These are phyloP conservation scores for Sarcophaga bullata DNA, from an alignment of 1,140 invertebrate genomes.

Conservation along the genomic window DNA sequence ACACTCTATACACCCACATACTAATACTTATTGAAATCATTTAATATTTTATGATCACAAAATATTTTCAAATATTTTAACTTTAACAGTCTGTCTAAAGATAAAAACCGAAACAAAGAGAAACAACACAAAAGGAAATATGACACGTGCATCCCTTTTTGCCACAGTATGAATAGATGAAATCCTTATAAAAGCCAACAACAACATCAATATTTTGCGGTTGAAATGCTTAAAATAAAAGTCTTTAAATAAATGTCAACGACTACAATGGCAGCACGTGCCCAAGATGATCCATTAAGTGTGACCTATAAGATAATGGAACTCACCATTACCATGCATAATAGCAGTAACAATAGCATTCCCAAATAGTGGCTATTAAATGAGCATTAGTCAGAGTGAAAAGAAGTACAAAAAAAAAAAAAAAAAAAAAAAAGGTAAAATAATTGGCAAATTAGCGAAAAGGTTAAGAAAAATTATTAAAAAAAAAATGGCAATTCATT, in stretches of 20 bases:
- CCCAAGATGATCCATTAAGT: slow-evolving; percentile 37
- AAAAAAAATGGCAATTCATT: too few species aligned
- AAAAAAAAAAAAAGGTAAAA: neutral
- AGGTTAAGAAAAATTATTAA: neutral
- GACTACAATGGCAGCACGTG: slow-evolving; percentile 4
- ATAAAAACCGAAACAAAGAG: too few species aligned
- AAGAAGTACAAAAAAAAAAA: neutral
- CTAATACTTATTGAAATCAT: neutral
- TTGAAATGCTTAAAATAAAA: slow-evolving; percentile 38
- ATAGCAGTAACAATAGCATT: neutral
- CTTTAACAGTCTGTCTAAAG: neutral
- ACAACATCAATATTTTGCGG: slow-evolving; percentile 26
- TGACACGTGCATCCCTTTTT: slow-evolving; percentile 33
- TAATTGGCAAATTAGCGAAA: slow-evolving; percentile 17
- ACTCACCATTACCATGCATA: neutral
- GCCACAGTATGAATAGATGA: neutral
- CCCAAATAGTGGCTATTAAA: slow-evolving; percentile 9
- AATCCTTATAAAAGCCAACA: neutral
- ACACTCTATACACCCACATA: neutral
- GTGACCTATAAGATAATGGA: slow-evolving; percentile 38
- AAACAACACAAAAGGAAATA: slow-evolving; percentile 22
- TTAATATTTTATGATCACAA: slow-evolving; percentile 36
- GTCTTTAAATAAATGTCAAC: slow-evolving; percentile 32
- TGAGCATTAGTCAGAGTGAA: neutral
- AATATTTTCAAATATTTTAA: slow-evolving; percentile 15